These are phyloP conservation scores for Ceuthmochares aereus DNA, from an alignment of 2,113 vertebrate genomes.

Conservation along the genomic window DNA sequence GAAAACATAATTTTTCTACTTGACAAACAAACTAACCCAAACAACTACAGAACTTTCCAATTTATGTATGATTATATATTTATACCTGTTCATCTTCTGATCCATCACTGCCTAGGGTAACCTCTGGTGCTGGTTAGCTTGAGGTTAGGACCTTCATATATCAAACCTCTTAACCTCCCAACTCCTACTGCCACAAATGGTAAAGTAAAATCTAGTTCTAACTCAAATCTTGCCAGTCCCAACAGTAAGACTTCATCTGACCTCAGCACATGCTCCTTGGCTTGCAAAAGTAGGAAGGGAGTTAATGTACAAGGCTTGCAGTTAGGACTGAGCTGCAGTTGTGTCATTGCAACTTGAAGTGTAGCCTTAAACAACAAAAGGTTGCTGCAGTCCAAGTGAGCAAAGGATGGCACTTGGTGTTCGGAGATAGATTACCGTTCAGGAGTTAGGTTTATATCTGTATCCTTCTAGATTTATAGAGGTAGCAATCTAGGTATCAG, in stretches of 20 bases:
- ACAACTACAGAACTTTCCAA: neutral
- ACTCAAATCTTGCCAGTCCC: neutral
- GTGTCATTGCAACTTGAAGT: neutral
- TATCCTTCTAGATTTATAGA: neutral
- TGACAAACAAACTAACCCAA: neutral
- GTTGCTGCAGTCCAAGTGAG: neutral
- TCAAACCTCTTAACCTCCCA: neutral
- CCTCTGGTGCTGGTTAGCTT: neutral
- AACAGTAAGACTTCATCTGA: neutral
- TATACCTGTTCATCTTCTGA: neutral
- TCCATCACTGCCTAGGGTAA: neutral
- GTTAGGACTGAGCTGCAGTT: neutral
- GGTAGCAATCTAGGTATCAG: neutral
- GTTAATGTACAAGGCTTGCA: neutral
- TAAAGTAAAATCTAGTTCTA: neutral
- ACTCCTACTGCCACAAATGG: neutral
- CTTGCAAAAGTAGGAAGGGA: neutral
- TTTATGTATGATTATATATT: neutral
- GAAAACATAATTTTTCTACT: neutral
- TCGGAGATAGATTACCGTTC: neutral
- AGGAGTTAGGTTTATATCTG: neutral
- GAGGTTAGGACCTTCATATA: neutral
- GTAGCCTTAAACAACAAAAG: neutral
- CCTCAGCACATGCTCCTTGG: accelerated
- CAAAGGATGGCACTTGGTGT: neutral